These are phyloP conservation scores for Drosophila suboccidentalis DNA, from an alignment of 2,888 invertebrate species.

Conservation along the genomic window DNA sequence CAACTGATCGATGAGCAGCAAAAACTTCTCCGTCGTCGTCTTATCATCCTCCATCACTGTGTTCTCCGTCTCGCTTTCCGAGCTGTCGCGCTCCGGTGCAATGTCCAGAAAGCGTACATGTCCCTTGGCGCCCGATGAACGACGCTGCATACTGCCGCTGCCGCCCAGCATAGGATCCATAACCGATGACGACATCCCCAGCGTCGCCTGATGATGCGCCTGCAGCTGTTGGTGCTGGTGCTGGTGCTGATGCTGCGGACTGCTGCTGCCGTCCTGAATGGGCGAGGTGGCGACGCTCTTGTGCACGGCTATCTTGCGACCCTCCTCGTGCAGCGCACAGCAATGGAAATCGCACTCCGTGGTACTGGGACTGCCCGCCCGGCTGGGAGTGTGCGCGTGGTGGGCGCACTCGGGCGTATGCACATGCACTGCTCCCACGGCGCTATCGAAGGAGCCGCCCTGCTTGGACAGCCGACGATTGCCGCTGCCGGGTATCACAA, in stretches of 20 bases:
- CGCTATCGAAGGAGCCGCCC: slow-evolving; percentile 90
- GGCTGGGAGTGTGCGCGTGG: slow-evolving; percentile 89
- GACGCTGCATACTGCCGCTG: slow-evolving; percentile 84
- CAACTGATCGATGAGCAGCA: slow-evolving; percentile 96
- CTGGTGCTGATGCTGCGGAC: slow-evolving; percentile 88
- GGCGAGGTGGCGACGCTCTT: slow-evolving; percentile 97
- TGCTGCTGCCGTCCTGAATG: slow-evolving; percentile 92
- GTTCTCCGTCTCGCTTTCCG: slow-evolving; percentile 97
- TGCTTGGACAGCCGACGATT: slow-evolving; percentile 87
- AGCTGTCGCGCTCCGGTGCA: slow-evolving; percentile 92
- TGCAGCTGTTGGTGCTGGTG: slow-evolving; percentile 38
- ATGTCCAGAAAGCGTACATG: slow-evolving; percentile 95
- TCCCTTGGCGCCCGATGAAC: slow-evolving; percentile 88
- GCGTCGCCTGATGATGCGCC: slow-evolving; percentile 56
- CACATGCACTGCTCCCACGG: slow-evolving; percentile 89
- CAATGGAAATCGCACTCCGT: slow-evolving; percentile 98
- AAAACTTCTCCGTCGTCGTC: slow-evolving; percentile 95
- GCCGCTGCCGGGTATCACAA: slow-evolving; percentile 82
- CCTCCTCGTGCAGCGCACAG: slow-evolving; percentile 97
- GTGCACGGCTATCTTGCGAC: slow-evolving; percentile 95
- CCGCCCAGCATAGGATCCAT: slow-evolving; percentile 85
- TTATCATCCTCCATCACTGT: slow-evolving; percentile 96
- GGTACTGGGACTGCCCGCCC: slow-evolving; percentile 89
- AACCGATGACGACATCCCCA: slow-evolving; percentile 85
- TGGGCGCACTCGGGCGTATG: slow-evolving; percentile 93